A percentile compares a stretch with the other conserved stretches of the same genome.
Conservation (phyloP, 2,888 invertebrate genomes). For the Synergus gifuensis region DNA sequence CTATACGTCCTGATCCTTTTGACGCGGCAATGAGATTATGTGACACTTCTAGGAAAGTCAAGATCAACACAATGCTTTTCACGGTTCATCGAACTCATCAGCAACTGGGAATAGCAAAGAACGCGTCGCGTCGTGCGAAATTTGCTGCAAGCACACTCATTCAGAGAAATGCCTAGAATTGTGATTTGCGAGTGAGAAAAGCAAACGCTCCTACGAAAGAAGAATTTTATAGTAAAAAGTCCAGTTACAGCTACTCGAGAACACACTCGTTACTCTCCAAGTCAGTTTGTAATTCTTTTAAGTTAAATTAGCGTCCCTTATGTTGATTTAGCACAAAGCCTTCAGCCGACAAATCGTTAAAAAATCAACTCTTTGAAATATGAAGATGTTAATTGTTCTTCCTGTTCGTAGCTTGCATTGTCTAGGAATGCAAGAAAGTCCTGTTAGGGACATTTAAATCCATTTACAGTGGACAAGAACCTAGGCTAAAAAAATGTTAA, state of each 20-base stretch:
- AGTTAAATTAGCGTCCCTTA: constrained; percentile 17
- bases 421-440: neutral
- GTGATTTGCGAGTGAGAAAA: constrained; percentile 41
- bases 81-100: constrained; percentile 53
- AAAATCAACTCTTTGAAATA: constrained; percentile 1
- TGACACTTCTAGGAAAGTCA: constrained; percentile 59
- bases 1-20: constrained; percentile 49
- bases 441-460: neutral
- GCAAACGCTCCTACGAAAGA: constrained; percentile 33
- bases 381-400: neutral
- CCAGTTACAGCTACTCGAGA: constrained; percentile 10
- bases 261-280: constrained; percentile 4
- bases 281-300: neutral
- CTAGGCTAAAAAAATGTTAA: no score
- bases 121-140: constrained; percentile 14
- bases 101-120: constrained; percentile 50
- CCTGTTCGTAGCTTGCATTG: neutral
- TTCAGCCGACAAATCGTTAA: neutral
- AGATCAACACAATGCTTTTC: constrained; percentile 43
- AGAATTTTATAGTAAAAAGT: constrained; percentile 32
- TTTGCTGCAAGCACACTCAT: constrained; percentile 30
- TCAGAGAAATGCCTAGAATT: constrained; percentile 25
- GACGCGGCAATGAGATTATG: constrained; percentile 58
- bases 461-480: no score
- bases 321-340: constrained; percentile 33